Base-by-base conservation (phyloP, 2,797 vertebrate species). In the Onychomys arenicola region DNA sequence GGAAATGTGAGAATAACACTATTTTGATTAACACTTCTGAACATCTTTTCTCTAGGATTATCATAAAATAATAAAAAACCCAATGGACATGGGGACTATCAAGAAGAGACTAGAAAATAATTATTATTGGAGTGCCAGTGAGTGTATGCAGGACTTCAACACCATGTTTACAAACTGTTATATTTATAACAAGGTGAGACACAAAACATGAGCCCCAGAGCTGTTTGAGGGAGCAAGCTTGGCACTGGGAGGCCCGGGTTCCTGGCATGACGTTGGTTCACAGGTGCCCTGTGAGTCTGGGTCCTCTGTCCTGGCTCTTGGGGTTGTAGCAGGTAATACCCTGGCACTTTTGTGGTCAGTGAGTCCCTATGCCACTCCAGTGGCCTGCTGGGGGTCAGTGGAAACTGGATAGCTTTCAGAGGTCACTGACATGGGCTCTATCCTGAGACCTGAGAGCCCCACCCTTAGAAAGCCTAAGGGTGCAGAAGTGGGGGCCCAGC, bases 91-190 rank as follows among this genome's bases (percentile, higher is more conserved):
- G 99, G 99, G 99, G 32, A 99, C 99, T 2, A 99, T 99, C 98
- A 99, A 99, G 98, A 99, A 99, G 97, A 98, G 99, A 40, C 98
- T 99, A 52, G 99, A 99, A 97, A 99, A 99, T 93, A 99, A 99
- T 93, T 99, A 99, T 94, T 99, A 99, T 57, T 99, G 99, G 99
- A 99, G 99, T 52, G 99, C 99, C 0, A 99, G 99, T 81, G 99
- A 99, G 98, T 99, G 99, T 94, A 99, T 99, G 99, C 99, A 99
- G 92, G 99, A 99, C 98, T 99, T 99, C 99, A 99, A 99, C 98
- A 99, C 99, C 97, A 99, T 99, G 99, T 99, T 99, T 98, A 99
- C 99, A 97, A 99, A 99, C 95, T 99, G 99, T 98, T 99, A 99
- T 98, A 99, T 99, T 91, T 99, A 99, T 84, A 99, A 99, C 98